Evolutionary conservation across 2,797 vertebrate genomes (phyloP).

Genomic region (Peromyscus melanophrys): DNA sequence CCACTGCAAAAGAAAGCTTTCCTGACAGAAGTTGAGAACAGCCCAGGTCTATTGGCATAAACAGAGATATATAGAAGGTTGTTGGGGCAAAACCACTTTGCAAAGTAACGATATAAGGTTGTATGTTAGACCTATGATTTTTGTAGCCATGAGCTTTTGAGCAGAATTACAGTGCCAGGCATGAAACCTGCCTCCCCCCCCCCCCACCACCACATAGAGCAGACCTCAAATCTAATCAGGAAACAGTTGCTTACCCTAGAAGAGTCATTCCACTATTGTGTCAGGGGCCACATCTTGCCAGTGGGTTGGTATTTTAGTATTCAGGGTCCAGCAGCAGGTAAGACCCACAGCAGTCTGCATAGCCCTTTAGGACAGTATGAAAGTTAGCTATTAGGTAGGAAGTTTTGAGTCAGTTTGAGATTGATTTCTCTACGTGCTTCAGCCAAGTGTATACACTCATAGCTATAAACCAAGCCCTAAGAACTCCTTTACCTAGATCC

Average conservation of each 20-base stretch:
- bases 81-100: not conserved
- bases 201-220: not conserved
- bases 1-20: not conserved
- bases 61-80: not conserved
- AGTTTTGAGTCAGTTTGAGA: not conserved
- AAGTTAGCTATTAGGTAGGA: not conserved
- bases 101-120: not conserved
- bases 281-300: not conserved
- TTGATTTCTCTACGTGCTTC: not conserved
- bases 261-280: not conserved
- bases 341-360: not conserved
- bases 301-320: not conserved
- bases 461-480: not conserved
- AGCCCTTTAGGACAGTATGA: not conserved
- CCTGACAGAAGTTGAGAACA: too few relatives aligned
- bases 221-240: not conserved
- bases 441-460: not conserved
- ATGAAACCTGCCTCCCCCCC: not conserved
- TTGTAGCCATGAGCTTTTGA: too few relatives aligned
- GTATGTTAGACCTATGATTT: not conserved
- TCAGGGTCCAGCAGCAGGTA: not conserved
- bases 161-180: not conserved
- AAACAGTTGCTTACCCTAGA: not conserved
- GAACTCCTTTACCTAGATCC: not conserved
- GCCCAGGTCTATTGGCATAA: not conserved